Evolutionary conservation across 2,888 invertebrate species (phyloP).

Genomic region (Acleris holmiana): DNA sequence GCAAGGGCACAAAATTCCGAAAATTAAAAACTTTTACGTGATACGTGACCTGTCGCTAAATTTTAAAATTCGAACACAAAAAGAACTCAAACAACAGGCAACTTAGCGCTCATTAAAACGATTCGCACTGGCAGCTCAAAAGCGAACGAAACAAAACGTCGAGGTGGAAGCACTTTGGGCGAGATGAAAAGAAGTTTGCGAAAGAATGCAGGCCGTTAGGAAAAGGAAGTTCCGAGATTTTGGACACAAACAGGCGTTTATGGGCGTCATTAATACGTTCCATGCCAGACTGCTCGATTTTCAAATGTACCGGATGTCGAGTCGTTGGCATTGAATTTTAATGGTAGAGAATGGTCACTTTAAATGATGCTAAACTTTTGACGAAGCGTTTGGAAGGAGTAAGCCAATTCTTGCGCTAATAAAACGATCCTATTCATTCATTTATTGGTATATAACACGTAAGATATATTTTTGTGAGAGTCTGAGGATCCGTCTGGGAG

Average conservation of each 20-base stretch:
- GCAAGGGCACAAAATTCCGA: no score
- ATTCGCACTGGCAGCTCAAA: constrained; percentile 18
- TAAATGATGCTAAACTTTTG: no score
- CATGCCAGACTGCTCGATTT: constrained; percentile 7
- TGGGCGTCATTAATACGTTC: constrained; percentile 58
- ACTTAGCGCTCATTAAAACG: constrained; percentile 31
- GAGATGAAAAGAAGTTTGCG: constrained; percentile 38
- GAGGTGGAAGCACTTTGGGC: constrained; percentile 25
- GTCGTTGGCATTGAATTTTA: no score
- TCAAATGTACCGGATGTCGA: neutral
- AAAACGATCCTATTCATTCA: no score
- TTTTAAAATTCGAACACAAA: neutral
- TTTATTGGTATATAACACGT: no score
- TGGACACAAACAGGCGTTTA: constrained; percentile 63
- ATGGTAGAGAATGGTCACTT: no score
- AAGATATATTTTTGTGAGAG: no score
- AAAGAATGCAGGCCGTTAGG: constrained; percentile 33
- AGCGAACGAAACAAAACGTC: constrained; percentile 33
- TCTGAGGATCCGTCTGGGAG: no score
- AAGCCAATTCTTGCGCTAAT: no score
- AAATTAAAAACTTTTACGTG: no score
- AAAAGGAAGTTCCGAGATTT: constrained; percentile 49
- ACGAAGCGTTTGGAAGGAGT: no score
- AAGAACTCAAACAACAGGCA: constrained; percentile 9
- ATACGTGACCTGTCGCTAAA: no score